These are phyloP conservation scores for Orbicella faveolata DNA, from an alignment of 64 coral and sea anemone genomes.

Conservation along the genomic window DNA sequence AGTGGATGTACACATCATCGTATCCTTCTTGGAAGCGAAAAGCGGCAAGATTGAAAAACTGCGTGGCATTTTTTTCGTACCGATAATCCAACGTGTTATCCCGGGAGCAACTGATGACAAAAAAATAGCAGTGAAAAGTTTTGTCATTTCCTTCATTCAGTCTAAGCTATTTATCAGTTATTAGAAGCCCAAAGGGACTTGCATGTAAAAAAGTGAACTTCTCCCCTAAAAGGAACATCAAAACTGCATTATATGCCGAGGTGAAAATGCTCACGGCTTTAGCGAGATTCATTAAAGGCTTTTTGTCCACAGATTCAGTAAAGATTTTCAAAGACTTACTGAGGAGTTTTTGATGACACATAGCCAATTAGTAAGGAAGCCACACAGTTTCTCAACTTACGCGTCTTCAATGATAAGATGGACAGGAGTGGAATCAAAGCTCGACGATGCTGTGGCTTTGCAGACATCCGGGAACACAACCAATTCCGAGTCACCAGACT, in stretches of 20 bases:
- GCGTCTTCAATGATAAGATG: conserved; percentile 17
- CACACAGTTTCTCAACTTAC: conserved; percentile 1
- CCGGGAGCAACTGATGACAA: neutral
- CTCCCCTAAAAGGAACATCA: no score
- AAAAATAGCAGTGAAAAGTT: neutral
- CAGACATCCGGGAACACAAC: conserved; percentile 29
- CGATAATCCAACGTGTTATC: conserved; percentile 17
- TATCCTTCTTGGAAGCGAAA: conserved; percentile 27
- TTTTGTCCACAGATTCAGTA: no score
- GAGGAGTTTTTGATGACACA: no score
- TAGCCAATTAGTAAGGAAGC: no score
- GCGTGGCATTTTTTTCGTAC: neutral
- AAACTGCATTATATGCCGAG: no score
- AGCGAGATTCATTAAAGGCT: no score
- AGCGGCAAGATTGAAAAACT: conserved; percentile 3
- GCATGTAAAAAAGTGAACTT: no score
- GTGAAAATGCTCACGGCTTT: no score
- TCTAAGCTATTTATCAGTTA: no score
- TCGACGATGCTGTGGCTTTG: conserved; percentile 27
- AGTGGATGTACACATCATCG: conserved; percentile 23
- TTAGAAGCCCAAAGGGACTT: no score
- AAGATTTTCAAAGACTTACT: no score
- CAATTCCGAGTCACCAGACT: neutral
- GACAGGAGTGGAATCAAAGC: conserved; percentile 16
- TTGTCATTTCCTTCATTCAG: neutral